A percentile compares a stretch with the other conserved stretches of the same genome.
These are phyloP conservation scores for Solenopsis fugax DNA, from an alignment of 1,140 invertebrate genomes.

Conservation along the genomic window DNA sequence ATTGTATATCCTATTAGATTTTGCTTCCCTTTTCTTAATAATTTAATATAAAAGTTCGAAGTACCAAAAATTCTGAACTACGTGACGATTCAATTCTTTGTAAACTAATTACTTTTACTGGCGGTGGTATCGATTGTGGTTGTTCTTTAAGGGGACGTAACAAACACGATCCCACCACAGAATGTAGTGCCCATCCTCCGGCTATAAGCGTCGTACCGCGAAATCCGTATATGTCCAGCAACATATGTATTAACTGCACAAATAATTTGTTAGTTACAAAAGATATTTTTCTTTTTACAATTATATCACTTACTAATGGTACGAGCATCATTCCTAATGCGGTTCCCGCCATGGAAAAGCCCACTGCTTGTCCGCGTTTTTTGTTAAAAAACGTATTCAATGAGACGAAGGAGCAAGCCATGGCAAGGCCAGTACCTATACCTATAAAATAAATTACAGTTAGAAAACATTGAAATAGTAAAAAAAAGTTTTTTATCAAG, in stretches of 20 bases:
- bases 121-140: not conserved
- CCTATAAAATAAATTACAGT: constrained; percentile 83
- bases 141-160: constrained; percentile 88
- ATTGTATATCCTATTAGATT: not conserved
- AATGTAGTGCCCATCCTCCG: constrained; percentile 89
- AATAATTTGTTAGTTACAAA: constrained; percentile 14
- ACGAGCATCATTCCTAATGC: constrained; percentile 92
- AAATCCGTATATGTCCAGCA: constrained; percentile 76
- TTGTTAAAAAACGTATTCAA: constrained; percentile 92
- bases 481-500: not conserved
- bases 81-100: not conserved
- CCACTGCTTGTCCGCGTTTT: constrained; percentile 91
- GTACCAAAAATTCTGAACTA: not conserved
- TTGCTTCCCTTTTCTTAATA: not conserved
- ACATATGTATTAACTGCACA: constrained; percentile 71
- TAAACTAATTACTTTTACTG: constrained; percentile 16
- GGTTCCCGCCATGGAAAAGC: constrained; percentile 91
- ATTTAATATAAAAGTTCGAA: constrained; percentile 3
- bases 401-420: constrained; percentile 91
- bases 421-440: constrained; percentile 90
- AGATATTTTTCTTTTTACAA: not conserved
- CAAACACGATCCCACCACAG: constrained; percentile 89
- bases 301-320: constrained; percentile 87
- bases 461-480: not conserved
- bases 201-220: constrained; percentile 89